A percentile compares a stretch with the other conserved stretches of the same genome.
phyloP scores from a whole-genome alignment of 2,797 vertebrate species.

The Zenarchopterus dispar region DNA sequence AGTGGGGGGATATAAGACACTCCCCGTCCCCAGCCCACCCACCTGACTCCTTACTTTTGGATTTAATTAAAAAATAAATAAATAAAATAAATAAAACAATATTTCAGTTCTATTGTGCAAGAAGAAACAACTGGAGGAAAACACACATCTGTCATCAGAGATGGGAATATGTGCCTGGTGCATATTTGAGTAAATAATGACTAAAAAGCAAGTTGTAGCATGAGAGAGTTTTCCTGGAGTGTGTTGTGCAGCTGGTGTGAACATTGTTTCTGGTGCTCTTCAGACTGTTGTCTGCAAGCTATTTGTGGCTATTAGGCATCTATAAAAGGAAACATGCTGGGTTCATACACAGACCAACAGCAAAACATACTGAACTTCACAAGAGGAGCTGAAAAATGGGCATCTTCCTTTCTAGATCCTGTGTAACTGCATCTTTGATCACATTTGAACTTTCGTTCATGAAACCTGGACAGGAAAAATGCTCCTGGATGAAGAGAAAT shows the following conservation, averaged over 20 bases:
- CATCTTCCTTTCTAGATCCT: constrained; percentile 28
- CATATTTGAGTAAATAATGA: neutral
- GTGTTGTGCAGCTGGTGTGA: constrained; percentile 15
- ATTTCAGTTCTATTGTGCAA: neutral
- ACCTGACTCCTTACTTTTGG: neutral
- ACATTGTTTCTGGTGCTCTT: constrained; percentile 79
- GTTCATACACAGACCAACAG: constrained; percentile 51
- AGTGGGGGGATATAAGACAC: neutral
- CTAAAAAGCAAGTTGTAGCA: neutral
- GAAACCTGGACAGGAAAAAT: constrained; percentile 69
- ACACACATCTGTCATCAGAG: neutral
- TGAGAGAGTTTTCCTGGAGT: neutral
- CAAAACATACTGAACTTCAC: constrained; percentile 79
- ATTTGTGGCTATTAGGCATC: constrained; percentile 89
- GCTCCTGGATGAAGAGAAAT: constrained; percentile 45
- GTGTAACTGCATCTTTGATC: constrained; percentile 56
- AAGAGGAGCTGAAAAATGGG: constrained; percentile 72
- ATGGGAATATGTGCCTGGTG: neutral
- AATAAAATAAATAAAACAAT: too few species aligned
- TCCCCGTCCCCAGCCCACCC: too few species aligned
- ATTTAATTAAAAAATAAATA: too few species aligned
- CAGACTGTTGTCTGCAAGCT: constrained; percentile 84
- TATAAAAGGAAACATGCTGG: constrained; percentile 94
- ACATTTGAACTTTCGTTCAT: constrained; percentile 59
- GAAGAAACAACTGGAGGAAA: neutral